These are phyloP conservation scores for Gallinago undulata DNA, from an alignment of 2,113 vertebrate species.

Conservation along the genomic window DNA sequence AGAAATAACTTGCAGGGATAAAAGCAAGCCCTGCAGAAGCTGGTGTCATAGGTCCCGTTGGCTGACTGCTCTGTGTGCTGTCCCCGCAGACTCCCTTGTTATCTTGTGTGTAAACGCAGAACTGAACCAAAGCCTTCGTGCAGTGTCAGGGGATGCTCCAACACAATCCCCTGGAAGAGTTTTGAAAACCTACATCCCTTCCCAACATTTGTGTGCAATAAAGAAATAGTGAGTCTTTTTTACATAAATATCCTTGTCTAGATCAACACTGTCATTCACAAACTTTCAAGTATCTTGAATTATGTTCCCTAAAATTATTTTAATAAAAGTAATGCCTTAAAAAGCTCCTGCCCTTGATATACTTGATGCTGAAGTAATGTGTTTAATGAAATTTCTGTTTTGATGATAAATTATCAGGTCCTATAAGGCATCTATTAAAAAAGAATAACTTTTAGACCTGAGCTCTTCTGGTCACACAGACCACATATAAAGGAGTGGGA, in stretches of 20 bases:
- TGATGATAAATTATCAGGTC: neutral
- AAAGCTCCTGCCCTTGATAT: neutral
- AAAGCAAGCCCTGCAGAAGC: constrained; percentile 65
- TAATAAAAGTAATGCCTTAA: neutral
- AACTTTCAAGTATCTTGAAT: neutral
- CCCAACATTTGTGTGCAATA: neutral
- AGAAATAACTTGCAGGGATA: constrained; percentile 62
- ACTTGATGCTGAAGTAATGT: neutral
- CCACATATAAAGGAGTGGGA: neutral
- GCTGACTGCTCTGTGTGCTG: neutral
- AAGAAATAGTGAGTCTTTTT: neutral
- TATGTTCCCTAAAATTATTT: neutral
- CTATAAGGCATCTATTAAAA: neutral
- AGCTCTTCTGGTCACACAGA: neutral
- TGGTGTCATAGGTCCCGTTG: constrained; percentile 8
- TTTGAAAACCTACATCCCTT: neutral
- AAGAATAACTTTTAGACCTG: neutral
- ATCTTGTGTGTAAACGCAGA: neutral
- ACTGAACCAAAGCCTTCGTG: neutral
- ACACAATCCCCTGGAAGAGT: neutral
- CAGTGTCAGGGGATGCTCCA: neutral
- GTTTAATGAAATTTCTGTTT: neutral
- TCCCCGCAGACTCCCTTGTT: neutral
- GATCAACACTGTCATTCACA: neutral
- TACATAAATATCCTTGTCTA: neutral